These are phyloP conservation scores for Andricus grossulariae DNA, from an alignment of 1,140 invertebrate species.

Conservation along the genomic window DNA sequence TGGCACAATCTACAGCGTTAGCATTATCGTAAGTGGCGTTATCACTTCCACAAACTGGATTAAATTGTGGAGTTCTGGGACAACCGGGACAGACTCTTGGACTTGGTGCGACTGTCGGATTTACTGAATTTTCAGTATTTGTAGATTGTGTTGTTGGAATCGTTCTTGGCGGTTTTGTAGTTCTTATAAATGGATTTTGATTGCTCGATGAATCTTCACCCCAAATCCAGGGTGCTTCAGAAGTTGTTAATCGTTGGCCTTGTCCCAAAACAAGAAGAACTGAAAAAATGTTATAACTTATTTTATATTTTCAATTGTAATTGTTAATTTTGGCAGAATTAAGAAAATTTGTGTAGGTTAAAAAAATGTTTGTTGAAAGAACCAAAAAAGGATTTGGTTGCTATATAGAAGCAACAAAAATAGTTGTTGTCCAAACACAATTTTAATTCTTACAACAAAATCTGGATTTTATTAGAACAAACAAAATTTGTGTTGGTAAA, in stretches of 20 bases:
- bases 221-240: conserved; percentile 6
- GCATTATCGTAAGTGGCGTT: conserved; percentile 56
- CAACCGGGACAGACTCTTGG: conserved; percentile 11
- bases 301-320: too few species aligned
- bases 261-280: conserved; percentile 7
- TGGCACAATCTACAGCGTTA: conserved; percentile 48
- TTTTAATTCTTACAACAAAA: too few species aligned
- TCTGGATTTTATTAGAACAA: too few species aligned
- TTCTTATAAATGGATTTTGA: background rate
- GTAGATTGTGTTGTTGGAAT: background rate
- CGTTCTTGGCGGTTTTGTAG: background rate
- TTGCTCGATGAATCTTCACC: background rate
- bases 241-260: background rate
- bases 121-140: too few species aligned
- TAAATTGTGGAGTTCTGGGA: conserved; percentile 42
- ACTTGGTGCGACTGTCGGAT: background rate
- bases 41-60: conserved; percentile 57
- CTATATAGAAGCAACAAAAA: too few species aligned
- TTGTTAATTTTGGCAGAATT: too few species aligned
- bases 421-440: too few species aligned
- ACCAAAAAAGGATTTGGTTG: too few species aligned
- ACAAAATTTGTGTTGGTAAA: too few species aligned
- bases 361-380: too few species aligned
- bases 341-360: too few species aligned
- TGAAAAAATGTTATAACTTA: background rate